Evolutionary conservation across 2,113 vertebrate species (phyloP), one percentile per base, ranked within the genome.

Genomic region (Pygoscelis antarcticus): DNA sequence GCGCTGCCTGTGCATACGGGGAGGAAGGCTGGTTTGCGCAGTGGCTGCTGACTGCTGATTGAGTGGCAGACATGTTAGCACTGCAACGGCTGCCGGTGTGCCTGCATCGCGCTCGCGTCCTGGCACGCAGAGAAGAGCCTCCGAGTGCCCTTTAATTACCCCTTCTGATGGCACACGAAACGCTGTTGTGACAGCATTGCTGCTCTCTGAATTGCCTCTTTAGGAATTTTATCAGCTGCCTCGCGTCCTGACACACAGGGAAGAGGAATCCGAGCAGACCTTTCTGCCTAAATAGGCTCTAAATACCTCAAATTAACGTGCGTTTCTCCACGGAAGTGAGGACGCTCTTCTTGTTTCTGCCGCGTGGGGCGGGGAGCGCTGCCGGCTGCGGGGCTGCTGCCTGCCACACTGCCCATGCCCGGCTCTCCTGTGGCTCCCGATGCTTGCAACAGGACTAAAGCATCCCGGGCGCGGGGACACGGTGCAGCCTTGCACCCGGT

Each of bases 61-160:
- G 94, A 93, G 69, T 36, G 84, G 87, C 95, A 95, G 89, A 20
- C 40, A 12, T 55, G 77, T 51, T 52, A 52, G 57, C 16, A 0
- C 58, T 7, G 30, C 19, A 9, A 4, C 9, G 25, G 51, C 91
- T 82, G 76, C 86, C 8, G 26, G 15, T 13, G 74, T 7, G 52
- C 61, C 74, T 25, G 75, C 93, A 19, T 52, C 46, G 2, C 4
- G 16, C 85, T 64, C 16, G 3, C 12, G 21, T 58, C 78, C 77
- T 54, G 5, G 78, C 90, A 16, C 62, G 66, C 90, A 13, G 76
- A n/a, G 65, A 58, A 86, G 90, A 92, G 88, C 47, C 92, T 93
- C 89, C 3, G 4, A 79, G 89, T 96, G 96, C 95, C 97, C 94
- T 97, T 97, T 97, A 97, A 97, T 97, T 97, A 96, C 89, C 87